phyloP scores from a whole-genome alignment of 2,113 vertebrate genomes.

The Mola mola region DNA sequence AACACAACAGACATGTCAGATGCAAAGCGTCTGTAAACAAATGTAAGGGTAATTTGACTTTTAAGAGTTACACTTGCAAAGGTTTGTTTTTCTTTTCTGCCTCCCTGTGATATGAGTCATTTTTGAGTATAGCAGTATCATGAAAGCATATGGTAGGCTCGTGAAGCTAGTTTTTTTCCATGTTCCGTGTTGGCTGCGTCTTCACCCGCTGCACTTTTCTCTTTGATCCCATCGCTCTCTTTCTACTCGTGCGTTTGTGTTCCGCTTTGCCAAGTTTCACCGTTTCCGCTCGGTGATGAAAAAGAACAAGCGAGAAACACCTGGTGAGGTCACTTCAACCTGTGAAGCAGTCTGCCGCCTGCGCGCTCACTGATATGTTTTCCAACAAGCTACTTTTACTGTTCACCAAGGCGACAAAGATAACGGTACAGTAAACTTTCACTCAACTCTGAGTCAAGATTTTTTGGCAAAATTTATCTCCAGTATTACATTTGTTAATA shows the following conservation, averaged over 20 bases:
- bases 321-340: conserved; percentile 52
- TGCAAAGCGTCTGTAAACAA: conserved; percentile 5
- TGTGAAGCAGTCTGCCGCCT: conserved; percentile 25
- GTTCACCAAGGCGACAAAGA: conserved; percentile 4
- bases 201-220: conserved; percentile 27
- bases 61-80: background rate
- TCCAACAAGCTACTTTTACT: background rate
- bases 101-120: conserved; percentile 14
- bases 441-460: background rate
- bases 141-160: conserved; percentile 35
- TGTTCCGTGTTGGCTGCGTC: conserved; percentile 4
- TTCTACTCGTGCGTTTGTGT: conserved; percentile 34
- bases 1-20: background rate
- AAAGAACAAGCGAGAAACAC: conserved; percentile 33
- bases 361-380: conserved; percentile 5
- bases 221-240: conserved; percentile 32
- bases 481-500: conserved; percentile 18
- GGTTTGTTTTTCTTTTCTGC: background rate
- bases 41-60: conserved; percentile 10
- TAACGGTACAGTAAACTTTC: conserved; percentile 11
- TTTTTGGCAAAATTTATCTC: background rate
- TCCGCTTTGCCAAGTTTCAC: conserved; percentile 11
- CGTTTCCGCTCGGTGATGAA: conserved; percentile 17
- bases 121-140: background rate
- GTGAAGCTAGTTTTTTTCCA: conserved; percentile 22